Evolutionary conservation across 2,888 invertebrate species (phyloP).

Genomic region (Microctonus aethiopoides): DNA sequence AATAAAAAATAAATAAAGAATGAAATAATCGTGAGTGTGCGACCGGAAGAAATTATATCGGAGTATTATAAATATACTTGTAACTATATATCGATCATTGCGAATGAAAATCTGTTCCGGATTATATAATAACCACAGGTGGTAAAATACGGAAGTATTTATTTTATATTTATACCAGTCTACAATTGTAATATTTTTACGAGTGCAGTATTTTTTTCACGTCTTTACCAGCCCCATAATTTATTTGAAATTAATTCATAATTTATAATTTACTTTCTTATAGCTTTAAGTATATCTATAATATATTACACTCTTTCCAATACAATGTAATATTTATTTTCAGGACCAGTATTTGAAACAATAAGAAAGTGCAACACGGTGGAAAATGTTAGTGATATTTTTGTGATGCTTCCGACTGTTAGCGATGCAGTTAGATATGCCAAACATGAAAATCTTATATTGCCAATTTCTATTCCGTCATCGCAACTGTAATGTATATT

Average conservation of each 20-base stretch:
- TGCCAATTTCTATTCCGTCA: slow-evolving; percentile 40
- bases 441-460: slow-evolving; percentile 50
- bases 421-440: slow-evolving; percentile 74
- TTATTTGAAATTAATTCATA: too few species aligned
- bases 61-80: neutral
- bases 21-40: neutral
- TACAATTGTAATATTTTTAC: too few species aligned
- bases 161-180: neutral
- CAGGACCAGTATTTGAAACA: slow-evolving; percentile 76
- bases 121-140: neutral
- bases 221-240: too few species aligned
- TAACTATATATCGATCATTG: neutral
- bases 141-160: neutral
- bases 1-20: neutral
- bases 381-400: slow-evolving; percentile 69
- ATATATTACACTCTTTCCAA: neutral
- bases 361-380: slow-evolving; percentile 72
- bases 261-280: too few species aligned
- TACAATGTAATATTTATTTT: neutral
- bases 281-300: too few species aligned
- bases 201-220: too few species aligned
- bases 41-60: neutral
- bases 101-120: neutral
- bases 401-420: slow-evolving; percentile 76
- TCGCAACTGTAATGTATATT: slow-evolving; percentile 50